These are phyloP conservation scores for Ascidia mentula DNA, from an alignment of 23 tunicate species.

Conservation along the genomic window DNA sequence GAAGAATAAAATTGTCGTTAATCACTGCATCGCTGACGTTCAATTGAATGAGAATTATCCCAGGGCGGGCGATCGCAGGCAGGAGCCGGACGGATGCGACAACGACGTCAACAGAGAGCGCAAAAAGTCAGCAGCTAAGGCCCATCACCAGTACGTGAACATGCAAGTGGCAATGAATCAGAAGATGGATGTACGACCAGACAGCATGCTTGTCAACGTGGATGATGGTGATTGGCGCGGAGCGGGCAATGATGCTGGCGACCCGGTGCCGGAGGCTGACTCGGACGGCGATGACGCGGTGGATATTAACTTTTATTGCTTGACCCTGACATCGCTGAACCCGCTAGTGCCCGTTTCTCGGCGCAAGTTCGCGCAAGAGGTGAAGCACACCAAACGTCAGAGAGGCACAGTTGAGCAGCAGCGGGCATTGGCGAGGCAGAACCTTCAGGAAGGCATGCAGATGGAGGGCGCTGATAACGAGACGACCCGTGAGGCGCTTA, in stretches of 20 bases:
- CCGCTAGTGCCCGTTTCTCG: constrained; percentile 80
- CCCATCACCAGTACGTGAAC: background rate
- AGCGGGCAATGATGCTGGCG: constrained; percentile 1
- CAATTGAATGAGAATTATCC: constrained; percentile 8
- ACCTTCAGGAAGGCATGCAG: background rate
- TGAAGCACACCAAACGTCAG: constrained; percentile 15
- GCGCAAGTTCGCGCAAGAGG: constrained; percentile 50
- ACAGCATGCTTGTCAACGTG: constrained; percentile 63
- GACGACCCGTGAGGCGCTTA: background rate
- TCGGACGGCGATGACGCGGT: constrained; percentile 34
- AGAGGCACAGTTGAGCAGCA: constrained; percentile 3
- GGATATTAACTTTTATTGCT: constrained; percentile 75
- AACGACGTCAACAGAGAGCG: background rate
- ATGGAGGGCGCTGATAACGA: background rate
- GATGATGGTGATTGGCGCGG: constrained; percentile 37
- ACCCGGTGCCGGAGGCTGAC: background rate
- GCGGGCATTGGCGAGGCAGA: constrained; percentile 9
- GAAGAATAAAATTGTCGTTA: background rate
- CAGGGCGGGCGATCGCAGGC: constrained; percentile 24
- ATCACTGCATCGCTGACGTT: background rate
- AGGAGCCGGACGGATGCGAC: constrained; percentile 60
- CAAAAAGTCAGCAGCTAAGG: background rate
- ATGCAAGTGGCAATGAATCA: background rate
- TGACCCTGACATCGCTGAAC: constrained; percentile 61
- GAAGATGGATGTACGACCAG: constrained; percentile 29